These are phyloP conservation scores for Hyperoplus immaculatus DNA, from an alignment of 2,797 vertebrate species.

Conservation along the genomic window DNA sequence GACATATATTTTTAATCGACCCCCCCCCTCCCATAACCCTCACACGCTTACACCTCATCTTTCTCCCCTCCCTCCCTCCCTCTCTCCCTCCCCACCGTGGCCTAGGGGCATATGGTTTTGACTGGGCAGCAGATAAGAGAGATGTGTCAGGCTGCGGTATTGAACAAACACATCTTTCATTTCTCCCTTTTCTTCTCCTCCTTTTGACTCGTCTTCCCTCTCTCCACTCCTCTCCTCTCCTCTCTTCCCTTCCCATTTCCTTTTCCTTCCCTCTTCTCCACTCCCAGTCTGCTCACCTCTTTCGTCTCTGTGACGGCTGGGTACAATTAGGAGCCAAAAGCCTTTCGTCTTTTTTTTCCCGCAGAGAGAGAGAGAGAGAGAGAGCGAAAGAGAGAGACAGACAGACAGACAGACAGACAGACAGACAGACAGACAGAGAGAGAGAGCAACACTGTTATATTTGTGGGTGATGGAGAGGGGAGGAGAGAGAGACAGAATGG, in stretches of 20 bases:
- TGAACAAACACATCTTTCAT: slow-evolving; percentile 83
- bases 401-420: slow-evolving; percentile 19
- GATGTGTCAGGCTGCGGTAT: slow-evolving; percentile 78
- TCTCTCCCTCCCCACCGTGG: slow-evolving; percentile 39
- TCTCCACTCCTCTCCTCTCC: neutral
- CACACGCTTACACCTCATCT: slow-evolving; percentile 70
- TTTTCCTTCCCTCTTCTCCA: slow-evolving; percentile 33
- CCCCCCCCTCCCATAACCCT: slow-evolving; percentile 23
- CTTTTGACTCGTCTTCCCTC: slow-evolving; percentile 55
- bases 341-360: slow-evolving; percentile 61
- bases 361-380: slow-evolving; percentile 58
- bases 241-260: slow-evolving; percentile 26
- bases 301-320: slow-evolving; percentile 73
- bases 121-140: slow-evolving; percentile 83
- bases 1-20: slow-evolving; percentile 38
- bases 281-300: slow-evolving; percentile 63
- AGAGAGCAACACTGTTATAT: slow-evolving; percentile 64
- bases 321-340: slow-evolving; percentile 75
- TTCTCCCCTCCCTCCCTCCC: slow-evolving; percentile 40
- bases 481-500: slow-evolving; percentile 69
- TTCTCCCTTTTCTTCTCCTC: slow-evolving; percentile 63
- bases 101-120: slow-evolving; percentile 77
- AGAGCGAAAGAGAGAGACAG: slow-evolving; percentile 59
- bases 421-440: neutral
- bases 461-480: slow-evolving; percentile 75